phyloP scores from a whole-genome alignment of 1,140 invertebrate genomes.

The Pseudomyrmex pallidus region DNA sequence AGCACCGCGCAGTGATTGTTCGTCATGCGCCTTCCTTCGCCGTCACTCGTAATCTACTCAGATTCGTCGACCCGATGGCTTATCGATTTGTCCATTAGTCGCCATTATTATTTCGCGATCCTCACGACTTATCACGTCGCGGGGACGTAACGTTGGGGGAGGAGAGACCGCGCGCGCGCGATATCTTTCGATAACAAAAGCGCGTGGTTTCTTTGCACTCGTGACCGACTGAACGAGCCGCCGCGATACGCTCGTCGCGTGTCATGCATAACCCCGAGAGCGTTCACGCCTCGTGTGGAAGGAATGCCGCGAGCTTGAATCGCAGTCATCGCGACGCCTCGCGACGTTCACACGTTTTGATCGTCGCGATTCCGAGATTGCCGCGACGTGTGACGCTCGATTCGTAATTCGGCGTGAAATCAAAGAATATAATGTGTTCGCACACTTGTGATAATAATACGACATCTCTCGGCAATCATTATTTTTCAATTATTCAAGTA shows the following conservation, averaged over 20 bases:
- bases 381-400: not conserved
- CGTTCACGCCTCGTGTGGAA: constrained; percentile 3
- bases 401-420: not conserved
- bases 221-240: constrained; percentile 21
- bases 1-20: constrained; percentile 4
- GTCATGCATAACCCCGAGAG: not conserved
- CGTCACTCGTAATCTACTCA: not conserved
- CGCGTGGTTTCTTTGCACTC: constrained; percentile 18
- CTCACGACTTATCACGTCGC: constrained; percentile 3
- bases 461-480: not conserved
- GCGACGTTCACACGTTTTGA: not conserved
- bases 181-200: constrained; percentile 40
- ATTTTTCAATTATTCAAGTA: not conserved
- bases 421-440: not conserved
- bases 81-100: constrained; percentile 53
- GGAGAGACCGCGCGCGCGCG: not conserved
- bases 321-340: constrained; percentile 8
- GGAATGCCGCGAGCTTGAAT: constrained; percentile 19
- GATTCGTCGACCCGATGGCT: constrained; percentile 28
- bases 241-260: constrained; percentile 2
- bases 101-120: constrained; percentile 11
- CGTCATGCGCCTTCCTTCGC: not conserved
- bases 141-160: not conserved
- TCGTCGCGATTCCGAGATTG: constrained; percentile 25
- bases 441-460: not conserved